A percentile compares a stretch with the other conserved stretches of the same genome.
These are phyloP conservation scores for Melanostigma gelatinosum DNA, from an alignment of 2,113 vertebrate genomes.

Conservation along the genomic window DNA sequence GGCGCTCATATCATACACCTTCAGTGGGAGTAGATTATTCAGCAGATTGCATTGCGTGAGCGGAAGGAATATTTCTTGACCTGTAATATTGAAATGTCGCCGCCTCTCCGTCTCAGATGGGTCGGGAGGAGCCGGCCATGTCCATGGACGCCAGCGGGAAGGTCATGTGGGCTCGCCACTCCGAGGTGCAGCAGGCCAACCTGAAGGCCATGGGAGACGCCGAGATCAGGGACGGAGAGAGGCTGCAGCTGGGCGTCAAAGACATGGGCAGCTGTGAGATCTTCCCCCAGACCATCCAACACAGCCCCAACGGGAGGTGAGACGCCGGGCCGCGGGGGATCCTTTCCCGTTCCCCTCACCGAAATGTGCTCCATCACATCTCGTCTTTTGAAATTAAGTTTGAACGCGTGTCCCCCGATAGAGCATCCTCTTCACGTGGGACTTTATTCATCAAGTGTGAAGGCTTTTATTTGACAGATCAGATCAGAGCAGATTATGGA, in stretches of 20 bases:
- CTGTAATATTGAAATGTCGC: background rate
- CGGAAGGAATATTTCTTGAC: background rate
- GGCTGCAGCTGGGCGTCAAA: constrained; percentile 90
- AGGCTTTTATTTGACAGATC: no score
- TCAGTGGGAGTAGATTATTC: background rate
- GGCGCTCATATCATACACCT: background rate
- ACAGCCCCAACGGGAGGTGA: constrained; percentile 95
- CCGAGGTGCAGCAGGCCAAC: constrained; percentile 94
- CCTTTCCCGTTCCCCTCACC: no score
- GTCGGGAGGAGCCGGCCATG: constrained; percentile 95
- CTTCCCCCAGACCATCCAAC: constrained; percentile 95
- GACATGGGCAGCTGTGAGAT: constrained; percentile 98
- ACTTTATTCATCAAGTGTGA: no score
- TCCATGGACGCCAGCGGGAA: constrained; percentile 97
- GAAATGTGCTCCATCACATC: no score
- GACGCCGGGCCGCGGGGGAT: background rate
- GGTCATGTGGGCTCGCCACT: constrained; percentile 96
- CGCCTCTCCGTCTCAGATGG: constrained; percentile 82
- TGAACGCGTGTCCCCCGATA: no score
- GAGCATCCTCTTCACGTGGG: no score
- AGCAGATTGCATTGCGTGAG: background rate
- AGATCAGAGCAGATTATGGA: no score
- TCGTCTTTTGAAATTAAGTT: no score
- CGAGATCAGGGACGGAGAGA: constrained; percentile 93
- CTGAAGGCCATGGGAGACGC: constrained; percentile 94